Percentiles rank a stretch among this genome's conserved stretches.
Evolutionary conservation across 2,888 invertebrate species (phyloP).

Genomic region (Apocheima hispidaria): DNA sequence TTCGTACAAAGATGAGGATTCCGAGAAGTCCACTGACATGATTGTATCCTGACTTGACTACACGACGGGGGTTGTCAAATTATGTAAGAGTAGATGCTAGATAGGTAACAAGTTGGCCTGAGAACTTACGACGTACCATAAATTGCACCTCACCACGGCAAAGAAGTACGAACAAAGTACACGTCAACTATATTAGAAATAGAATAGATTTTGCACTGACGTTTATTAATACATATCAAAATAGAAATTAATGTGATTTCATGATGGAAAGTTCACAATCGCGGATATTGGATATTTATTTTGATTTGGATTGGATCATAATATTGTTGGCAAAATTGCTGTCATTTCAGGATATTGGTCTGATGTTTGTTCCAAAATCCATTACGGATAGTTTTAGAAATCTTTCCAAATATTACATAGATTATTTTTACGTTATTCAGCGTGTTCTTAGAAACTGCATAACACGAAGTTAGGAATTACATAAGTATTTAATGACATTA

Average conservation of each 20-base stretch:
- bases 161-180: background rate
- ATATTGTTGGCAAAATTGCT: constrained; percentile 36
- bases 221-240: too few relatives aligned
- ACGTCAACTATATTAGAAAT: background rate
- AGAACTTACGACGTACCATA: too few relatives aligned
- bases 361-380: background rate
- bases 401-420: too few relatives aligned
- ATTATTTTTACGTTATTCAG: background rate
- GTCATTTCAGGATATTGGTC: constrained; percentile 6
- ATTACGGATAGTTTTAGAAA: background rate
- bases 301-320: constrained; percentile 27
- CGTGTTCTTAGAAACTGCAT: background rate
- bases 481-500: too few relatives aligned
- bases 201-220: too few relatives aligned
- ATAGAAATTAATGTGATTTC: constrained; percentile 19
- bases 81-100: too few relatives aligned
- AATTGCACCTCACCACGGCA: background rate
- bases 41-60: too few relatives aligned
- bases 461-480: background rate
- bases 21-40: too few relatives aligned
- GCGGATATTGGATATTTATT: constrained; percentile 35
- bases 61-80: background rate
- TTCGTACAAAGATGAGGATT: too few relatives aligned
- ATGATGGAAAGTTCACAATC: constrained; percentile 32
- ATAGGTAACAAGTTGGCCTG: background rate